A percentile compares a stretch with the other conserved stretches of the same genome.
Conservation (phyloP, 2,797 vertebrate genomes). For the Rhincodon typus region DNA sequence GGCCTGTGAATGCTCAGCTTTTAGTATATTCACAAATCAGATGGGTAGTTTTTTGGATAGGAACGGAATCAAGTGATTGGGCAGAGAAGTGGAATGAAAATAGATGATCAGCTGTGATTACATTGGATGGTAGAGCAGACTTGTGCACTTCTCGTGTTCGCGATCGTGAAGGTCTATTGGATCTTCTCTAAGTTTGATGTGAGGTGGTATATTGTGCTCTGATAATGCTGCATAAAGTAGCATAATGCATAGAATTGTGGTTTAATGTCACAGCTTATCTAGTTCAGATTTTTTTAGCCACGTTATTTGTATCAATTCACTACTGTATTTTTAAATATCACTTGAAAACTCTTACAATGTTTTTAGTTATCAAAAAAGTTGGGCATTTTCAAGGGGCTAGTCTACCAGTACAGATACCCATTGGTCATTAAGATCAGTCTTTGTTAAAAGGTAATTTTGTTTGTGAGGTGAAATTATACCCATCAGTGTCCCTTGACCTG, state of each 20-base stretch:
- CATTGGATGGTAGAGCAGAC: neutral
- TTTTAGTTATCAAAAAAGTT: neutral
- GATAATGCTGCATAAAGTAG: neutral
- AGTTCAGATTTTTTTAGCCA: neutral
- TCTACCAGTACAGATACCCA: neutral
- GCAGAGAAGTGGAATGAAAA: neutral
- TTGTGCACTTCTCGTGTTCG: neutral
- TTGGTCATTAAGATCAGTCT: neutral
- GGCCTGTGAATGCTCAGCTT: neutral
- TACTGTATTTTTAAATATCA: neutral
- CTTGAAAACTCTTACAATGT: neutral
- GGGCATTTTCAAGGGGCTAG: neutral
- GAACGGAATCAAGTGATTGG: neutral
- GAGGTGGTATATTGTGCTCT: neutral
- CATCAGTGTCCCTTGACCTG: neutral
- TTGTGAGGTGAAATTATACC: slow-evolving; percentile 1
- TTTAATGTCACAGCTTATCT: neutral
- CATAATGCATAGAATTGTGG: neutral
- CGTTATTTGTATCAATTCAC: neutral
- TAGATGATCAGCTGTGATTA: neutral
- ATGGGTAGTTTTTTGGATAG: neutral
- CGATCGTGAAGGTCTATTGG: neutral
- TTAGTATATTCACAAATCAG: neutral
- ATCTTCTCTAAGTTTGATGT: neutral
- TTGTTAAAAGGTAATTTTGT: neutral